Base-by-base conservation (phyloP, 2,888 invertebrate species). In the Eurytoma adleriae region DNA sequence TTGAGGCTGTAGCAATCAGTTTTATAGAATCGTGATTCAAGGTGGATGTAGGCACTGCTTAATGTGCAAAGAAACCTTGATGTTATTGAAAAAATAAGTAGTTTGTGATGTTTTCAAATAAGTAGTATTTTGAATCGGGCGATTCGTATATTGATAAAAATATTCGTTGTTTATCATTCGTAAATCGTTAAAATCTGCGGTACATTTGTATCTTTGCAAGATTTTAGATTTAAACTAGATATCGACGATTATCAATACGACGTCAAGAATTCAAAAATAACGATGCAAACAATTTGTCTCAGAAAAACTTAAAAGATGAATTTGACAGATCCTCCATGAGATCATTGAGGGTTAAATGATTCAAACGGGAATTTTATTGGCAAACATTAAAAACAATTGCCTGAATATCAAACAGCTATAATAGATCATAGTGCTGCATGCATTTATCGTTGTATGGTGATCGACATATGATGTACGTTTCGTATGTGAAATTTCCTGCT, bases 371-470 rank as follows among this genome's bases (percentile, higher is more conserved):
- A 64, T 67, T 71, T 57, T 52, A 20, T 72, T 54, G 76, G 79
- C 79, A 64, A 56, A 59, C n/a, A 62, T 18, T 27, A 64, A 66
- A 24, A 78, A 62, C 54, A 61, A 48, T 79, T 70, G 72, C 78
- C 71, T 76, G 59, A 40, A 79, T 74, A 79, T 71, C 24, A 77
- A 84, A 84, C 83, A 84, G 83, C 84, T 86, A 85, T 86, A 83
- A 83, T 85, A 87, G 85, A 84, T 82, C 84, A 82, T 88, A 88
- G 87, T 84, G 85, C 85, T 88, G 87, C 85, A 87, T 87, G 87
- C 86, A 87, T 87, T 88, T 85, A 88, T 78, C 77, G 74, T 75
- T 81, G 66, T 72, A 79, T 78, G 72, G 68, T 72, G 79, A 77
- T 79, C 73, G 62, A 77, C 66, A 62, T 62, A 66, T 70, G 79